These are phyloP conservation scores for Ostrea edulis DNA, from an alignment of 1,140 invertebrate species.

Conservation along the genomic window DNA sequence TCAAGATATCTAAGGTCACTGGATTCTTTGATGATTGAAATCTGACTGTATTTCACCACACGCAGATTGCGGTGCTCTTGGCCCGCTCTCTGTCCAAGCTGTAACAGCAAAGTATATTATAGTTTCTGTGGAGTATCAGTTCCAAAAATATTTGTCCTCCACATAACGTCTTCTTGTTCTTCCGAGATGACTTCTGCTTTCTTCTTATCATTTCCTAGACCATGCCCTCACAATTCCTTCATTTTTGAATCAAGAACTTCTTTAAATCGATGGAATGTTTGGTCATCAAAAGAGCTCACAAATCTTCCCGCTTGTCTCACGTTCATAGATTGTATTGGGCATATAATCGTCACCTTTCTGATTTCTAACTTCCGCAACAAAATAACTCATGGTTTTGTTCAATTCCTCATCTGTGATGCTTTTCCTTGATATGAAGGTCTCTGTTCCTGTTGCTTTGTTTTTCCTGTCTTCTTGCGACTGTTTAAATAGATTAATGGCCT, in stretches of 20 bases:
- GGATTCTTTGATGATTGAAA: too few species aligned
- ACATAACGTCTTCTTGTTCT: constrained; percentile 26
- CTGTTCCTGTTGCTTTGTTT: neutral
- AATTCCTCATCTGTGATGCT: neutral
- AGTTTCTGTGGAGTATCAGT: constrained; percentile 40
- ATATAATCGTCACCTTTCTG: neutral
- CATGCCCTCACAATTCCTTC: neutral
- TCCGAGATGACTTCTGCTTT: neutral
- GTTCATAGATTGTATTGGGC: neutral
- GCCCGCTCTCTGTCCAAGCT: neutral
- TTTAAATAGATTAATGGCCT: too few species aligned
- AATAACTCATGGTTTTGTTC: neutral
- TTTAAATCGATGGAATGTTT: neutral
- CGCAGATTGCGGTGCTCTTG: neutral
- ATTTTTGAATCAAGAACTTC: neutral
- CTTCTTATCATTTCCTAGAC: neutral
- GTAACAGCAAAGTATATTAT: constrained; percentile 21
- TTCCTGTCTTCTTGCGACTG: too few species aligned
- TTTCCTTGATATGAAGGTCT: neutral
- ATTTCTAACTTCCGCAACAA: neutral
- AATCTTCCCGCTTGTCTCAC: neutral
- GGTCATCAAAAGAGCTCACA: neutral
- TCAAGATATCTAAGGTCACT: too few species aligned
- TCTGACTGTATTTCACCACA: constrained; percentile 17
- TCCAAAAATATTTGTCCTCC: constrained; percentile 9